Base-by-base conservation (phyloP, 2,888 invertebrate genomes). In the Cosmorhoe ocellata region DNA sequence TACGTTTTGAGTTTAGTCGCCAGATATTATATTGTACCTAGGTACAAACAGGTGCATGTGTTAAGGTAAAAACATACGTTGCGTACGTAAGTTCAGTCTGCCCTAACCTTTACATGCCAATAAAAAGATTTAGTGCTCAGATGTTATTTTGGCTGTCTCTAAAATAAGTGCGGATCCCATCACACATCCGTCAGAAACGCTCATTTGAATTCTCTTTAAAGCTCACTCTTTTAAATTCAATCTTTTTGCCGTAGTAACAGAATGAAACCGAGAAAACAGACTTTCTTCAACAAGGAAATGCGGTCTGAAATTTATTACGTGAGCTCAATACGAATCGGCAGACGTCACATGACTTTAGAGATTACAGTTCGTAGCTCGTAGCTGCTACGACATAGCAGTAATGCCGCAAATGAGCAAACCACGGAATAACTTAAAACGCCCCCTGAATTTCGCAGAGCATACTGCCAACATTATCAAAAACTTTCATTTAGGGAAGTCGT, bases 291-390 rank as follows among this genome's bases (percentile, higher is more conserved):
- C 47, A 48, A 48, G 52, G 52, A 49, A 48, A 45, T 45, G 40
- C 26, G 48, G 40, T 48, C 36, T 48, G 47, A 39, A 53, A 53
- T 53, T 48, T 53, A 53, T 53, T 48, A 53, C 53, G 53, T 53
- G 48, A 44, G 48, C 40, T 49, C 48, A 53, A 48, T 53, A 49
- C 53, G 48, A 53, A 53, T 53, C 53, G 44, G 44, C 31, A 49
- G 27, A 49, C 39, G 37, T 53, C 53, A 53, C 53, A 53, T 45
- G 48, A 44, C 44, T 53, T 48, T 44, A 26, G 34, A 53, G 44
- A 52, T 47, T 44, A 48, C 52, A 43, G 48, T 36, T 53, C 48
- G 48, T 53, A 43, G 46, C 46, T 46, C 46, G 46, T 37, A 43
- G 36, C 24, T 32, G 32, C 37, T 52, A 42, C 41, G 31, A 11